Conservation (phyloP, 2,888 invertebrate species). For the Oasisia sp. region DNA sequence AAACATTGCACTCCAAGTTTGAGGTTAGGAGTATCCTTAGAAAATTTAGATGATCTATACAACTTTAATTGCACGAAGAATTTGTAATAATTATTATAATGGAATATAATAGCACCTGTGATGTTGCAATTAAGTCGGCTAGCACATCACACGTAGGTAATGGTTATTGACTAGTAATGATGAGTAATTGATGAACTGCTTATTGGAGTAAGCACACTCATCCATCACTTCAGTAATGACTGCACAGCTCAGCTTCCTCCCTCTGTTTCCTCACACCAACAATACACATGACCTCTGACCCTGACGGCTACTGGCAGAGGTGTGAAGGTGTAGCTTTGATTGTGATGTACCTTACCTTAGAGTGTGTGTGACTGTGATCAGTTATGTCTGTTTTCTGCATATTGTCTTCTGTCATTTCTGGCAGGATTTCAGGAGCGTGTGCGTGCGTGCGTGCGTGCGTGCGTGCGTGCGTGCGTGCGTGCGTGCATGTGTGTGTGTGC, state of each 20-base stretch:
- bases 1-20: too few species aligned
- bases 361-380: not conserved
- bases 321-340: not conserved
- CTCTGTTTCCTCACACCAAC: not conserved
- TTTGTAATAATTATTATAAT: not conserved
- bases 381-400: not conserved
- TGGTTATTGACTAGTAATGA: not conserved
- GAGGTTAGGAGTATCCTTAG: too few species aligned
- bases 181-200: not conserved
- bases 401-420: not conserved
- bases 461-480: not conserved
- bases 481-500: not conserved
- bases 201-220: conserved; percentile 1
- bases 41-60: not conserved
- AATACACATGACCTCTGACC: not conserved
- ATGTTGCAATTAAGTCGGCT: not conserved
- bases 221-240: not conserved
- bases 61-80: not conserved
- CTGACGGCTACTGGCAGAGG: not conserved
- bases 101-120: not conserved
- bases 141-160: not conserved
- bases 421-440: not conserved
- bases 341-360: not conserved
- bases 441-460: not conserved
- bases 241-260: not conserved